phyloP scores from a whole-genome alignment of 2,797 vertebrate species.

The Tenualosa thibaudeaui region DNA sequence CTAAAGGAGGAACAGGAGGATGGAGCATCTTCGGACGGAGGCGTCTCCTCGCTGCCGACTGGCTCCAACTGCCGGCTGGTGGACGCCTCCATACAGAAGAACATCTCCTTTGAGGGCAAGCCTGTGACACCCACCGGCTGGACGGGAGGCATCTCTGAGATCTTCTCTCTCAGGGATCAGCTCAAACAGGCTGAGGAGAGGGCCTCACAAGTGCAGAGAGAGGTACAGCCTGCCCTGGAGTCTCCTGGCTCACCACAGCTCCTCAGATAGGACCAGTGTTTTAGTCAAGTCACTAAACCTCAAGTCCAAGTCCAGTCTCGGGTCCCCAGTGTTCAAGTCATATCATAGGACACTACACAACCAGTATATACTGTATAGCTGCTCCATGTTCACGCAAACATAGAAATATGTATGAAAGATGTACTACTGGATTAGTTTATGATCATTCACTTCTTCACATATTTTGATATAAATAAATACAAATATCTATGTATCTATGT shows the following conservation, averaged over 20 bases:
- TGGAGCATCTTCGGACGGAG: slow-evolving; percentile 32
- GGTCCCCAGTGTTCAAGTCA: too few species aligned
- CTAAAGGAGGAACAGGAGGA: slow-evolving; percentile 70
- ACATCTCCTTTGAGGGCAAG: slow-evolving; percentile 80
- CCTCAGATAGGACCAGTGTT: too few species aligned
- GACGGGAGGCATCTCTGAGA: slow-evolving; percentile 74
- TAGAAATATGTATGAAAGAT: neutral
- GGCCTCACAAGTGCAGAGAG: slow-evolving; percentile 72
- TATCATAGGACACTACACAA: too few species aligned
- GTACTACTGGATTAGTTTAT: too few species aligned
- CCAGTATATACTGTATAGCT: too few species aligned
- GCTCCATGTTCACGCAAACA: too few species aligned
- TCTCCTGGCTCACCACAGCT: too few species aligned
- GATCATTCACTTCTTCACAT: too few species aligned
- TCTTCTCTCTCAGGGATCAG: slow-evolving; percentile 77
- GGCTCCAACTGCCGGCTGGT: slow-evolving; percentile 67
- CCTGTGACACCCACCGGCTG: slow-evolving; percentile 67
- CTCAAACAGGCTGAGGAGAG: slow-evolving; percentile 79
- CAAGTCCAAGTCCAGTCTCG: too few species aligned
- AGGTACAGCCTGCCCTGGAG: slow-evolving; percentile 61
- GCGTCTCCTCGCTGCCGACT: slow-evolving; percentile 50
- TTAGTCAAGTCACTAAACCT: too few species aligned
- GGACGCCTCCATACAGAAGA: slow-evolving; percentile 80
- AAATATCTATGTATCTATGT: too few species aligned
- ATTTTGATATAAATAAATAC: too few species aligned